Conservation (phyloP, 2,113 vertebrate species). For the Accipiter virgatus region DNA sequence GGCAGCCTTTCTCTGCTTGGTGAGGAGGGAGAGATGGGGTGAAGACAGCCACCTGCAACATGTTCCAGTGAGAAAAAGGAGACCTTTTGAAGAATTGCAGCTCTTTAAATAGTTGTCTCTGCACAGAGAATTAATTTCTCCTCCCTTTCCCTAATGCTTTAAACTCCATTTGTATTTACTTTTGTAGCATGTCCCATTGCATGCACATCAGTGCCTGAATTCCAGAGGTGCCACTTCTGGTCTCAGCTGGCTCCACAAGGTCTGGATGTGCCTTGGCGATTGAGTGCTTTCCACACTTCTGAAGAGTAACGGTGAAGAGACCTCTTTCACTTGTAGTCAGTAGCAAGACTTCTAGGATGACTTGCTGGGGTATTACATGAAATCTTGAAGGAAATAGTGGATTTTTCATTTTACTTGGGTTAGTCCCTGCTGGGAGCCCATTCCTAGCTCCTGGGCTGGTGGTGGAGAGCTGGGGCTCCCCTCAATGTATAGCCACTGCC, state of each 20-base stretch:
- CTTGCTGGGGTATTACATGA: not conserved
- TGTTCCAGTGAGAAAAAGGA: not conserved
- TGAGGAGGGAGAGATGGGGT: not conserved
- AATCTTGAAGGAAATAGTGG: not conserved
- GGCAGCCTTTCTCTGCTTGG: not conserved
- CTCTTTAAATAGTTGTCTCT: not conserved
- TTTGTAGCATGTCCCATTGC: accelerated
- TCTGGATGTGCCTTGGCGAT: not conserved
- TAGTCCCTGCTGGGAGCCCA: not conserved
- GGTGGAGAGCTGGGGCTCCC: not conserved
- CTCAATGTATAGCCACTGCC: not conserved
- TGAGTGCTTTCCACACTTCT: not conserved
- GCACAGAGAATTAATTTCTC: not conserved
- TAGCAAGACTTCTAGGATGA: not conserved
- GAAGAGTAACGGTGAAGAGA: not conserved
- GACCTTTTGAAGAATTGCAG: not conserved
- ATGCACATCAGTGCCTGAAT: not conserved
- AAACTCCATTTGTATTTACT: not conserved
- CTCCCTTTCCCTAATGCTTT: not conserved
- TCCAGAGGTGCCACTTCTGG: not conserved
- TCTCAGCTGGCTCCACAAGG: not conserved
- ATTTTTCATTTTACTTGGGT: not conserved
- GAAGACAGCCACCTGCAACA: not conserved
- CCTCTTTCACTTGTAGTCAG: not conserved
- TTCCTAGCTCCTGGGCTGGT: not conserved